phyloP scores from a whole-genome alignment of 2,888 invertebrate genomes.

The Exephanes ischioxanthus region DNA sequence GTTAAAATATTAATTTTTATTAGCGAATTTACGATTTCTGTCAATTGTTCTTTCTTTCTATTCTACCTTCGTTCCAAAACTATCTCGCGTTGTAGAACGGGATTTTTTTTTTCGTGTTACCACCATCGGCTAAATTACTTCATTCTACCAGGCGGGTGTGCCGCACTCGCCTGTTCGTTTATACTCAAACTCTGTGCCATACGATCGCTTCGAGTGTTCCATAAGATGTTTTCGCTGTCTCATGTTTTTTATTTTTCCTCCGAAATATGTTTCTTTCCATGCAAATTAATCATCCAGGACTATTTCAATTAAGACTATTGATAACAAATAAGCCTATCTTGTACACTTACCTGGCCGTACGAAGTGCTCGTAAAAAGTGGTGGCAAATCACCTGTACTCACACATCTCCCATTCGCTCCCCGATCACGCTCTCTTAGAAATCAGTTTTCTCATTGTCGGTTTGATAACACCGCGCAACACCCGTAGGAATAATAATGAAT shows the following conservation, averaged over 20 bases:
- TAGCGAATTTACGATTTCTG: conserved; percentile 48
- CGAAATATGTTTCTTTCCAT: conserved; percentile 17
- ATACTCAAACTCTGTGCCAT: conserved; percentile 71
- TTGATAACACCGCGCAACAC: conserved; percentile 28
- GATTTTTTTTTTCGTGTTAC: conserved; percentile 26
- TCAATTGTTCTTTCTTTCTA: conserved; percentile 19
- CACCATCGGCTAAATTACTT: conserved; percentile 44
- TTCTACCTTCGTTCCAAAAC: conserved; percentile 19
- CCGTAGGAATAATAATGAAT: conserved; percentile 33
- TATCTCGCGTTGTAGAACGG: conserved; percentile 34
- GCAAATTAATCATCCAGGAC: conserved; percentile 30
- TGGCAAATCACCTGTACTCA: conserved; percentile 33
- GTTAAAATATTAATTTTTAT: conserved; percentile 57
- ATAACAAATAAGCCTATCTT: conserved; percentile 46
- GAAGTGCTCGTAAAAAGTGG: conserved; percentile 37
- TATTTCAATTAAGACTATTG: conserved; percentile 44
- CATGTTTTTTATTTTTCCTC: conserved; percentile 29
- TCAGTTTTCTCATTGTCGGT: conserved; percentile 44
- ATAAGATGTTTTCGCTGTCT: conserved; percentile 38
- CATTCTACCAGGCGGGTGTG: conserved; percentile 17
- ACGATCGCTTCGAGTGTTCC: conserved; percentile 67
- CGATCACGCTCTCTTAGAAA: conserved; percentile 49
- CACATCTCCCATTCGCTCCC: conserved; percentile 22
- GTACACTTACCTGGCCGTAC: not conserved
- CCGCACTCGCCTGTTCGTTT: conserved; percentile 39